Conservation (phyloP, 2,888 invertebrate species). For the Epistrophella euchroma region DNA sequence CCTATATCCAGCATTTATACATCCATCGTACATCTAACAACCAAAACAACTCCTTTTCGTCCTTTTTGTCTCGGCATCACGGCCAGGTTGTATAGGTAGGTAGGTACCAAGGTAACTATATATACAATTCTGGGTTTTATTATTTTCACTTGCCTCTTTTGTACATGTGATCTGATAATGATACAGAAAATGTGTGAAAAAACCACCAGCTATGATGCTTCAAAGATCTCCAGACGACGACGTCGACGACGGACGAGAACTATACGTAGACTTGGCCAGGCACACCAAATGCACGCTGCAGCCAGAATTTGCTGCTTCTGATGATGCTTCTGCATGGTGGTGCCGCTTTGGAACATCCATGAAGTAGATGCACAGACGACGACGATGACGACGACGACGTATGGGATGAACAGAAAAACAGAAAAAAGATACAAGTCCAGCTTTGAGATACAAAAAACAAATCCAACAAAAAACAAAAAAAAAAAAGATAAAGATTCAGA, state of each 20-base stretch:
- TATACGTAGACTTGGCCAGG: conserved; percentile 20
- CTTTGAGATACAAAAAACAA: conserved; percentile 40
- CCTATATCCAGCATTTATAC: conserved; percentile 47
- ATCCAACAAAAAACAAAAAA: conserved; percentile 5
- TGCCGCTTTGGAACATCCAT: conserved; percentile 61
- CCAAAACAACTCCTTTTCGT: conserved; percentile 63
- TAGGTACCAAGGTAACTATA: conserved; percentile 21
- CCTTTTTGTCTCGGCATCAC: conserved; percentile 58
- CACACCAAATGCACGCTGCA: conserved; percentile 52
- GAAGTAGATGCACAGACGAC: conserved; percentile 65
- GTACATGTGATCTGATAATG: conserved; percentile 76
- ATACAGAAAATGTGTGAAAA: conserved; percentile 76
- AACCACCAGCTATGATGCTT: conserved; percentile 76
- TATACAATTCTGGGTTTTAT: conserved; percentile 70
- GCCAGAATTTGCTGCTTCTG: conserved; percentile 63
- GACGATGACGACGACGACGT: conserved; percentile 38
- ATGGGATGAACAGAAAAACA: conserved; percentile 61
- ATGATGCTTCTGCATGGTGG: conserved; percentile 54
- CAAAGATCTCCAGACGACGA: conserved; percentile 67
- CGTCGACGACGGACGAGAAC: background rate
- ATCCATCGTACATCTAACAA: conserved; percentile 66
- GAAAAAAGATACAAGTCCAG: conserved; percentile 72
- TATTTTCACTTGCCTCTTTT: conserved; percentile 76
- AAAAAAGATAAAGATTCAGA: conserved; percentile 73
- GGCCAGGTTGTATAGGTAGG: conserved; percentile 21